These are phyloP conservation scores for Zenarchopterus dispar DNA, from an alignment of 2,797 vertebrate genomes.

Conservation along the genomic window DNA sequence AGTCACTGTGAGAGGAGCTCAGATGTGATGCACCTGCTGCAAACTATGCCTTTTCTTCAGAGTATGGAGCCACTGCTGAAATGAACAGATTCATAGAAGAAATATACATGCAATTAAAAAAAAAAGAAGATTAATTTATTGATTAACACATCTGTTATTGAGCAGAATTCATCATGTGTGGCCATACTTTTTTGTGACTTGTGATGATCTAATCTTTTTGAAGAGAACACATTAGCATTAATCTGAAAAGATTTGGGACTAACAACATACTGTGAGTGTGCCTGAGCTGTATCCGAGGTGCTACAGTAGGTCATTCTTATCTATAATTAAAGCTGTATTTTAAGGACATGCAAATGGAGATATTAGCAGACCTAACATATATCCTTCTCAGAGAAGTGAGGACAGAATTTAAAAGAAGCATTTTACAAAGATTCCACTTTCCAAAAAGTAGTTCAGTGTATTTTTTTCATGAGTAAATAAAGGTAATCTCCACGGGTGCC, in stretches of 20 bases:
- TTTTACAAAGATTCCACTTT: constrained; percentile 53
- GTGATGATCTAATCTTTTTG: constrained; percentile 3
- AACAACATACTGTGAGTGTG: constrained; percentile 50
- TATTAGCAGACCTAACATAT: constrained; percentile 76
- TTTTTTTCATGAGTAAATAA: constrained; percentile 79
- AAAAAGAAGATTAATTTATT: too few species aligned
- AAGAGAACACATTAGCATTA: constrained; percentile 49
- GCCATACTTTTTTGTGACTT: not conserved
- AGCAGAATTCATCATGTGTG: too few species aligned
- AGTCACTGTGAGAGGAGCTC: constrained; percentile 54
- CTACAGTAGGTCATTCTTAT: constrained; percentile 75
- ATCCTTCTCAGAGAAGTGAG: constrained; percentile 59
- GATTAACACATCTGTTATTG: too few species aligned
- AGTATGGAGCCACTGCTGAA: too few species aligned
- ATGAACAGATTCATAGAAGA: too few species aligned
- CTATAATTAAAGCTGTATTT: constrained; percentile 82
- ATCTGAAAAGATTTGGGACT: constrained; percentile 25
- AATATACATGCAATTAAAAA: too few species aligned
- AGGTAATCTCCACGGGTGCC: constrained; percentile 73
- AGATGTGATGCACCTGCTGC: constrained; percentile 20
- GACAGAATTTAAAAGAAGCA: constrained; percentile 70
- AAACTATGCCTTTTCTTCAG: too few species aligned
- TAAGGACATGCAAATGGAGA: constrained; percentile 77
- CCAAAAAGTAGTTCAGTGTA: constrained; percentile 60
- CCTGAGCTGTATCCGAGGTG: constrained; percentile 45